A percentile compares a stretch with the other conserved stretches of the same genome.
Evolutionary conservation across 37 sponge, comb jelly and placozoan genomes (phyloP).

Genomic region (Bolinopsis microptera): DNA sequence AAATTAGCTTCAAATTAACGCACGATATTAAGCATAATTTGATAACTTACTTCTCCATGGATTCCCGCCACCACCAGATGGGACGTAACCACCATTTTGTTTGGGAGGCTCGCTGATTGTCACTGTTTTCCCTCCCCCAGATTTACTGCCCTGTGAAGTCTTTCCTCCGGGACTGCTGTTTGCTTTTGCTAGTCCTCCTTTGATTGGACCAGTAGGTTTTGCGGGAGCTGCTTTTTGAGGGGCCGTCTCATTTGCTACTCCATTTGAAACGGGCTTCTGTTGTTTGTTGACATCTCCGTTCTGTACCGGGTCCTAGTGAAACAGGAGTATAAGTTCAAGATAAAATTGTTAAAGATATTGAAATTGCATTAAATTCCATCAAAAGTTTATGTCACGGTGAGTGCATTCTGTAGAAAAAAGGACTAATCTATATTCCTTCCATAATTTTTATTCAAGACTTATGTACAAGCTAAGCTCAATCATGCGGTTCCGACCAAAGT

Average conservation of each 20-base stretch:
- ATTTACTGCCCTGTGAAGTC: not conserved
- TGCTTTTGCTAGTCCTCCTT: not conserved
- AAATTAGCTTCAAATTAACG: too few species aligned
- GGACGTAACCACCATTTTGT: not conserved
- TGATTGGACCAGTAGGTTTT: not conserved
- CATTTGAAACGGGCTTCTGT: not conserved
- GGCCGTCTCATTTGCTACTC: not conserved
- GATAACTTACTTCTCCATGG: conserved; percentile 51
- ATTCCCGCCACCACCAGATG: not conserved
- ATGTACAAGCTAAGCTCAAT: too few species aligned
- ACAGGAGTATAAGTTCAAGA: not conserved
- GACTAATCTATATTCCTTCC: too few species aligned
- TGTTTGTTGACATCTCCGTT: not conserved
- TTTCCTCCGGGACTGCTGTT: not conserved
- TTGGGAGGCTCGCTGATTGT: conserved; percentile 17
- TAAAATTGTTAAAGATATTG: too few species aligned
- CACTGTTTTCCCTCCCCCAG: not conserved
- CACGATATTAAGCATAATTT: too few species aligned
- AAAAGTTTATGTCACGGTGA: too few species aligned
- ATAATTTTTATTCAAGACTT: too few species aligned
- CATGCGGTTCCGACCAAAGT: too few species aligned
- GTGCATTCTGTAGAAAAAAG: too few species aligned
- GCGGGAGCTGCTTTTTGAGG: not conserved
- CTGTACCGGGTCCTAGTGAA: not conserved
- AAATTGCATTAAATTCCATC: too few species aligned